These are phyloP conservation scores for Zaprionus obscuricornis DNA, from an alignment of 2,888 invertebrate species.

Conservation along the genomic window DNA sequence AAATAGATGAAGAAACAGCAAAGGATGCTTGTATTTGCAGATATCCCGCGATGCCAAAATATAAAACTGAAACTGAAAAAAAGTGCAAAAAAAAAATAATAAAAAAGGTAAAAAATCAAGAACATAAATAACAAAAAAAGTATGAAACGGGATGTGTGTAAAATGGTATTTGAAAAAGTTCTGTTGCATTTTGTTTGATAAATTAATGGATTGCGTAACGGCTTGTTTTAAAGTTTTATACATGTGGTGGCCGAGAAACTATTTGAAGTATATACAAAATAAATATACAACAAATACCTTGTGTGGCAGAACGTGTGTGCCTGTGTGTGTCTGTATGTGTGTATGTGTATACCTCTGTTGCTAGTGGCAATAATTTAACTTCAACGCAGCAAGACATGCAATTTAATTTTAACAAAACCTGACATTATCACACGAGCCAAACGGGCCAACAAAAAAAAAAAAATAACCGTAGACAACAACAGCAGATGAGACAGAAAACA, in stretches of 20 bases:
- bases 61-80: constrained; percentile 5
- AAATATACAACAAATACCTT: constrained; percentile 2
- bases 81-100: constrained; percentile 13
- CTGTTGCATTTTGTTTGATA: constrained; percentile 28
- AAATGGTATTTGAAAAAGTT: constrained; percentile 36
- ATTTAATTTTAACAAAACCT: constrained; percentile 79
- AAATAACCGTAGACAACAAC: constrained; percentile 9
- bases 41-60: constrained; percentile 54
- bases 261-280: constrained; percentile 4
- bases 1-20: too few relatives aligned
- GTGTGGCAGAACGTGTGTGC: background rate
- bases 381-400: constrained; percentile 76
- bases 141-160: too few relatives aligned
- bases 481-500: background rate
- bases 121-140: too few relatives aligned
- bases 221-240: background rate
- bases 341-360: constrained; percentile 15
- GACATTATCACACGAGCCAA: constrained; percentile 78
- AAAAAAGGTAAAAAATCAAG: constrained; percentile 11
- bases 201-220: constrained; percentile 38
- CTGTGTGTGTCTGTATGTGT: background rate
- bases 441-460: constrained; percentile 30
- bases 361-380: constrained; percentile 72
- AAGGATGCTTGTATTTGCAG: constrained; percentile 53
- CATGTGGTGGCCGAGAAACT: constrained; percentile 15